Base-by-base conservation (phyloP, 2,888 invertebrate genomes). In the Drosophila demipolita region DNA sequence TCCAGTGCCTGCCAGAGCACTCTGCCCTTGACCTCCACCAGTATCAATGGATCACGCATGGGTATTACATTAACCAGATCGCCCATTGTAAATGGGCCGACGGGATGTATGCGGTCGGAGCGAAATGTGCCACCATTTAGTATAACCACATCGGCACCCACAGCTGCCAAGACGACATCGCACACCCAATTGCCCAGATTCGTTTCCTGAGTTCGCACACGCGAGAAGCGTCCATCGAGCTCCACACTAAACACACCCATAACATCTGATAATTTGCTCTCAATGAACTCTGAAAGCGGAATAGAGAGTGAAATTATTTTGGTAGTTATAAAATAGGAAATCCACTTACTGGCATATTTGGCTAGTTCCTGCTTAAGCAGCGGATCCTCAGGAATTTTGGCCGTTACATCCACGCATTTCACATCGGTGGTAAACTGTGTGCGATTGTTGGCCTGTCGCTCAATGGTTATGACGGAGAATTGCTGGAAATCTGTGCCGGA, bases 401-500 rank as follows among this genome's bases (percentile, higher is more conserved):
- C 95, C 38, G 95, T 96, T 0, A 98, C 96, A 77, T 95, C 95
- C 6, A 97, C 94, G 76, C 32, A 98, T 94, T 64, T 94, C 94
- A 96, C 87, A 54, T 85, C 67, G 35, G 85, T 83, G 26, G 78
- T 87, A 36, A 86, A 86, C 45, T 83, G 77, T 35, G 94, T 94
- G 1, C 94, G 92, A 57, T 82, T 82, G 38, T 69, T 77, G 20
- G 71, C 45, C 48, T 94, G 94, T 83, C 96, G 96, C 69, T 94
- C 95, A 38, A 98, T 93, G 0, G 95, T 95, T 50, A 98, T 96
- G 91, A 96, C 96, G 55, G 97, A 97, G 92, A 98, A 96, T 91
- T 98, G 96, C 26, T 97, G 94, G 93, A 98, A 98, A 92, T 98
- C 98, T 3, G 98, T 97, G 23, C 98, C 98, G 85, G 97, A 98